Evolutionary conservation across 2,888 invertebrate genomes (phyloP).

Genomic region (Fragum whitleyi): DNA sequence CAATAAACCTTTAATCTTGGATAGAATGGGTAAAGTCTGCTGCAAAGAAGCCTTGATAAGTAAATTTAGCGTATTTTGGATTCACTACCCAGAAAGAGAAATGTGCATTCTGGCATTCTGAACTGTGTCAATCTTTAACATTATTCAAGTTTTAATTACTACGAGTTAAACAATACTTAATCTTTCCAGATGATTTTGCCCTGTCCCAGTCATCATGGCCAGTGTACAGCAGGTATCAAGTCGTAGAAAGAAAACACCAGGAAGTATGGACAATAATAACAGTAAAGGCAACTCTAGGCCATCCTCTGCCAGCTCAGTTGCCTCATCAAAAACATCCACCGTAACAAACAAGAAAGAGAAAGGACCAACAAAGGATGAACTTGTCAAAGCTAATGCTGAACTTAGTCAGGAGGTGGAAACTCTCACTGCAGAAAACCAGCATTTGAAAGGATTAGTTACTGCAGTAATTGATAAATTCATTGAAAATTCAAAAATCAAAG

Average conservation of each 20-base stretch:
- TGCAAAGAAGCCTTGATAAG: no score
- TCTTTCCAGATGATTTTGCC: neutral
- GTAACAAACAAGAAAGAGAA: slow-evolving; percentile 41
- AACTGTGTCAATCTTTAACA: no score
- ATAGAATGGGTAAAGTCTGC: no score
- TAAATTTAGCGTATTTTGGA: no score
- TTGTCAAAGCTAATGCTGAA: slow-evolving; percentile 69
- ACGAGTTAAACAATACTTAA: no score
- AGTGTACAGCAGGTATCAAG: slow-evolving; percentile 17
- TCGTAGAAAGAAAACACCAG: slow-evolving; percentile 45
- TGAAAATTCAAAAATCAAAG: slow-evolving; percentile 70
- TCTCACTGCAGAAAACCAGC: slow-evolving; percentile 64
- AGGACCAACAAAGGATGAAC: slow-evolving; percentile 64
- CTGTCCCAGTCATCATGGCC: slow-evolving; percentile 39
- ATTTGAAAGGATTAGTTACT: slow-evolving; percentile 65
- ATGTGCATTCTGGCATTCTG: no score
- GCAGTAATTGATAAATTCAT: slow-evolving; percentile 67
- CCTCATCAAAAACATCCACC: slow-evolving; percentile 46
- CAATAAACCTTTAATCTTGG: no score
- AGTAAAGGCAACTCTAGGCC: slow-evolving; percentile 45
- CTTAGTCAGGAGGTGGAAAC: slow-evolving; percentile 63
- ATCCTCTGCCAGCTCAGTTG: slow-evolving; percentile 54
- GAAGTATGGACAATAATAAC: slow-evolving; percentile 14
- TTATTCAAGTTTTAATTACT: no score
- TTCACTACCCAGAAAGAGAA: no score